A percentile compares a stretch with the other conserved stretches of the same genome.
Evolutionary conservation across 2,888 invertebrate genomes (phyloP).

Genomic region (Cephus runcator): DNA sequence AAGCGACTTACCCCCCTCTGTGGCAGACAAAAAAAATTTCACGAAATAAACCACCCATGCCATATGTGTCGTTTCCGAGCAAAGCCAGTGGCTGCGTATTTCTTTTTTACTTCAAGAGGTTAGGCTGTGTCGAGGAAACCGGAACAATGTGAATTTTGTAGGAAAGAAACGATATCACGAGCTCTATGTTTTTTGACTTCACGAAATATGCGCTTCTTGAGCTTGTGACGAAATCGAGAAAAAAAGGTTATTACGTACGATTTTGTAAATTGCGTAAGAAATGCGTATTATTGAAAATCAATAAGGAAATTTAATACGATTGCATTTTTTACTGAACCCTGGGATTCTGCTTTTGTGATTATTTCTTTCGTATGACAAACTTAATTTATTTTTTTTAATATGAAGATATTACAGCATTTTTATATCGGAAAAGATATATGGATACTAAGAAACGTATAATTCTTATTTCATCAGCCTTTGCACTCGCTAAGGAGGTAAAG

Average conservation of each 20-base stretch:
- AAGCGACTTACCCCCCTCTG: neutral
- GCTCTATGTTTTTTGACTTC: too few relatives aligned
- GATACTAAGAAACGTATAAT: too few relatives aligned
- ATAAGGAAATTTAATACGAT: neutral
- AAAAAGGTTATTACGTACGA: neutral
- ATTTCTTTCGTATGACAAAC: neutral
- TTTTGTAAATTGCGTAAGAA: neutral
- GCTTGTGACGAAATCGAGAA: neutral
- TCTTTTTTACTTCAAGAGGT: neutral
- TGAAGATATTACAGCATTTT: too few relatives aligned
- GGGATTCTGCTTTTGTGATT: neutral
- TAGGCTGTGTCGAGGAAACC: neutral
- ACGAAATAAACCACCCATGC: neutral
- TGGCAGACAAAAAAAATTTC: neutral
- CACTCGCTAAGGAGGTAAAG: neutral
- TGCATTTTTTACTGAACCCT: neutral
- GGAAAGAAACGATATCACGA: neutral
- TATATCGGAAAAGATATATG: too few relatives aligned
- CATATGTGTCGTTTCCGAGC: neutral
- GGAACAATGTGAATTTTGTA: neutral
- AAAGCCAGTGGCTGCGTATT: neutral
- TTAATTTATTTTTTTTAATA: too few relatives aligned
- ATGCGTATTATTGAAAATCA: neutral
- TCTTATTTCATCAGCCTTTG: neutral
- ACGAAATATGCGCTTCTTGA: neutral